These are phyloP conservation scores for Drosophila santomea DNA, from an alignment of 1,140 invertebrate species.

Conservation along the genomic window DNA sequence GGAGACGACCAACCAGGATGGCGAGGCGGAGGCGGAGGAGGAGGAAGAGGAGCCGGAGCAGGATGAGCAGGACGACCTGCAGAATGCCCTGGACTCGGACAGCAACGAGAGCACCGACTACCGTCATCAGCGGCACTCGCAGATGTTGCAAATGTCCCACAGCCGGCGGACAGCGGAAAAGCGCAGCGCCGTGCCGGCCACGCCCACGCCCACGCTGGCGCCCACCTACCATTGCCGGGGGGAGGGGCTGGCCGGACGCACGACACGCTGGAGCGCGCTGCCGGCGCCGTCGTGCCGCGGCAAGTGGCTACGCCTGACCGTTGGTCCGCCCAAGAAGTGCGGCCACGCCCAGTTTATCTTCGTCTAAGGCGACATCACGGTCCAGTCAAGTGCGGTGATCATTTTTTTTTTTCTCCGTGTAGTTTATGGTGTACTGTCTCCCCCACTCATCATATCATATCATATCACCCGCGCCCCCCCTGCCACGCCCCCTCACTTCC, in stretches of 20 bases:
- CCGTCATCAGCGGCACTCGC: slow-evolving; percentile 40
- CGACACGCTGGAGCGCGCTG: slow-evolving; percentile 91
- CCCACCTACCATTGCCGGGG: slow-evolving; percentile 91
- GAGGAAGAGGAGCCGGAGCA: slow-evolving; percentile 41
- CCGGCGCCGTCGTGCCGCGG: slow-evolving; percentile 92
- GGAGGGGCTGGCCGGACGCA: slow-evolving; percentile 89
- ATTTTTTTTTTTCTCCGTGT: slow-evolving; percentile 37
- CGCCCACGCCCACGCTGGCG: slow-evolving; percentile 49
- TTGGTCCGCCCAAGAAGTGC: slow-evolving; percentile 87
- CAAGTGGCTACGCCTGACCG: slow-evolving; percentile 90
- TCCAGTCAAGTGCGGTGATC: neutral
- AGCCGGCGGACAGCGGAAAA: slow-evolving; percentile 11
- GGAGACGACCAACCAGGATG: slow-evolving; percentile 11
- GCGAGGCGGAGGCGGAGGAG: slow-evolving; percentile 16
- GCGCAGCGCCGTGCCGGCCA: slow-evolving; percentile 31
- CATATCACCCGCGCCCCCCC: slow-evolving; percentile 19
- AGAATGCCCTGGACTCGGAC: slow-evolving; percentile 63
- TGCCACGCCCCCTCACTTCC: slow-evolving; percentile 1
- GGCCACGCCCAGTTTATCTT: slow-evolving; percentile 88
- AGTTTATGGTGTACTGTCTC: slow-evolving; percentile 8
- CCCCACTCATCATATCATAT: slow-evolving; percentile 35
- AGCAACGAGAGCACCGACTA: slow-evolving; percentile 58
- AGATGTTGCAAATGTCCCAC: slow-evolving; percentile 7
- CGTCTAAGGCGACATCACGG: slow-evolving; percentile 84
- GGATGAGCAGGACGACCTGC: slow-evolving; percentile 58